These are phyloP conservation scores for Chloroclystis v-ata DNA, from an alignment of 2,888 invertebrate species.

Conservation along the genomic window DNA sequence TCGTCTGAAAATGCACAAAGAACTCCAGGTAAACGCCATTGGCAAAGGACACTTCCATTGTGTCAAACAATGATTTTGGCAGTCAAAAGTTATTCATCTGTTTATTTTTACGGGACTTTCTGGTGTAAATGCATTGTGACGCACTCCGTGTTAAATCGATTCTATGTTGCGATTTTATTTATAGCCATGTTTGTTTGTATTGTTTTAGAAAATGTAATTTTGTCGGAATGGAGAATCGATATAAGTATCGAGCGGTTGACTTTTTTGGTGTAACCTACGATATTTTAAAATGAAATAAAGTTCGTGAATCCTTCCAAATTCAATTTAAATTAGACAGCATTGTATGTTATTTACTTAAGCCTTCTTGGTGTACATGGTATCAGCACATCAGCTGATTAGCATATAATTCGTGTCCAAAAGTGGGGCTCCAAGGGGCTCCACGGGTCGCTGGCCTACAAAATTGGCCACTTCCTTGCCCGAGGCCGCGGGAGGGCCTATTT, in stretches of 20 bases:
- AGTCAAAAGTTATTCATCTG: conserved; percentile 67
- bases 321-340: no score
- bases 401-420: conserved; percentile 71
- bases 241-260: no score
- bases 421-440: conserved; percentile 60
- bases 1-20: conserved; percentile 69
- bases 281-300: no score
- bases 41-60: conserved; percentile 56
- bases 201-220: no score
- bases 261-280: no score
- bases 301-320: no score
- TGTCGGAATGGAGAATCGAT: no score
- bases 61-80: conserved; percentile 59
- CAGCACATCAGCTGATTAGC: conserved; percentile 69
- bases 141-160: conserved; percentile 52
- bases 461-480: conserved; percentile 70
- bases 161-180: conserved; percentile 15
- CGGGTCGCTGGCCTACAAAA: conserved; percentile 73
- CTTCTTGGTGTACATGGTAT: conserved; percentile 37
- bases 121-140: conserved; percentile 41
- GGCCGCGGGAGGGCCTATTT: conserved; percentile 55
- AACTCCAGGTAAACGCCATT: conserved; percentile 70
- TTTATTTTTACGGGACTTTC: conserved; percentile 57
- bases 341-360: no score
- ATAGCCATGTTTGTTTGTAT: not conserved